These are phyloP conservation scores for Phyto melanocephala DNA, from an alignment of 2,888 invertebrate genomes.

Conservation along the genomic window DNA sequence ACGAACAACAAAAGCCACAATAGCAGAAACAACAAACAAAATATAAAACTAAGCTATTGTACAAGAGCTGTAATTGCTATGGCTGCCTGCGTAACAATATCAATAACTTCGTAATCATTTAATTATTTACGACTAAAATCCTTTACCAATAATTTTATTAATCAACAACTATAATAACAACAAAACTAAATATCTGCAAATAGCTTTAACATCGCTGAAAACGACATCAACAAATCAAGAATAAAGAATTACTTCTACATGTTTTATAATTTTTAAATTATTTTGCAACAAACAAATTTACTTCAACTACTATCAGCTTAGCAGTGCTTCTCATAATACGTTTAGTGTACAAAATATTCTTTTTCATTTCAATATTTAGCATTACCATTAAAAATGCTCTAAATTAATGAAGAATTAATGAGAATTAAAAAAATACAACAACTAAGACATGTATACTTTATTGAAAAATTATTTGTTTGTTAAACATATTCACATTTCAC, in stretches of 20 bases:
- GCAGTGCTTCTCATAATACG: no score
- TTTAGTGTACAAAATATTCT: no score
- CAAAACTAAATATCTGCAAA: background rate
- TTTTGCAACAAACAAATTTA: no score
- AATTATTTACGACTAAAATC: conserved; percentile 12
- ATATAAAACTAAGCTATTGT: conserved; percentile 20
- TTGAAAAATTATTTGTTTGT: conserved; percentile 4
- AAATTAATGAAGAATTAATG: background rate
- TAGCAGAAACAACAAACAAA: background rate
- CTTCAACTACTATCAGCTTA: no score
- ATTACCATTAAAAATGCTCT: background rate
- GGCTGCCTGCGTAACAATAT: conserved; percentile 29
- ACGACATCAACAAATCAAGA: background rate
- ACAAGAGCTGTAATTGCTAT: conserved; percentile 7
- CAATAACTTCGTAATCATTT: conserved; percentile 28
- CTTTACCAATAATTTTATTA: conserved; percentile 11
- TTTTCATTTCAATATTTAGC: background rate
- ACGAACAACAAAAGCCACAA: conserved; percentile 25
- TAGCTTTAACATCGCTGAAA: background rate
- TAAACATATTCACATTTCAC: conserved; percentile 25
- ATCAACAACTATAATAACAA: conserved; percentile 13
- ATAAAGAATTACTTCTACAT: no score
- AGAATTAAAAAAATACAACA: background rate
- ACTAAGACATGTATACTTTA: conserved; percentile 36
- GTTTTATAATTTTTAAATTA: no score